Conservation (phyloP, 1,140 invertebrate species). For the Brachystomella parvula region DNA sequence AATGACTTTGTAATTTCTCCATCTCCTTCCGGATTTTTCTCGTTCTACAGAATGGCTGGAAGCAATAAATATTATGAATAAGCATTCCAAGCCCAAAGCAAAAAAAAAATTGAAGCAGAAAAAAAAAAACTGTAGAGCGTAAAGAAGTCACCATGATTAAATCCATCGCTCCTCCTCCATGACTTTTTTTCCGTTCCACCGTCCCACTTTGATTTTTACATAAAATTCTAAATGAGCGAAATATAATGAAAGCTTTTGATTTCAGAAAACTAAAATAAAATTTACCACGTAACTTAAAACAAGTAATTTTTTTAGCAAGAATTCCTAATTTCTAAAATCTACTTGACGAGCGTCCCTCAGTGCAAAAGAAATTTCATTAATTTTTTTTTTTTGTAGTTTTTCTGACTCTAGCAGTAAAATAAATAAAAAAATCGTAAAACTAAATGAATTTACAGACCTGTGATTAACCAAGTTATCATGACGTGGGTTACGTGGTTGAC, state of each 20-base stretch:
- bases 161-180: background rate
- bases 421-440: constrained; percentile 7
- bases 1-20: background rate
- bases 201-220: background rate
- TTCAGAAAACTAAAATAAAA: background rate
- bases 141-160: background rate
- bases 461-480: constrained; percentile 92
- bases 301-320: background rate
- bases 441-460: constrained; percentile 54
- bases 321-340: background rate
- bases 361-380: constrained; percentile 6
- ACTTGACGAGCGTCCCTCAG: background rate
- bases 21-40: background rate
- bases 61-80: background rate
- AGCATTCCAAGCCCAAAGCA: background rate
- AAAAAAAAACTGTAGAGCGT: background rate
- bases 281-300: background rate
- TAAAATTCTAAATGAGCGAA: background rate
- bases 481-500: constrained; percentile 85
- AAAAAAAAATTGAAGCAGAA: constrained; percentile 1
- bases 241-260: background rate
- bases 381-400: background rate
- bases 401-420: background rate
- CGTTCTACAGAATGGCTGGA: constrained; percentile 8
- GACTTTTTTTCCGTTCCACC: background rate